Percentiles rank a stretch among this genome's conserved stretches.
These are phyloP conservation scores for Blera fallax DNA, from an alignment of 2,888 invertebrate genomes.

Conservation along the genomic window DNA sequence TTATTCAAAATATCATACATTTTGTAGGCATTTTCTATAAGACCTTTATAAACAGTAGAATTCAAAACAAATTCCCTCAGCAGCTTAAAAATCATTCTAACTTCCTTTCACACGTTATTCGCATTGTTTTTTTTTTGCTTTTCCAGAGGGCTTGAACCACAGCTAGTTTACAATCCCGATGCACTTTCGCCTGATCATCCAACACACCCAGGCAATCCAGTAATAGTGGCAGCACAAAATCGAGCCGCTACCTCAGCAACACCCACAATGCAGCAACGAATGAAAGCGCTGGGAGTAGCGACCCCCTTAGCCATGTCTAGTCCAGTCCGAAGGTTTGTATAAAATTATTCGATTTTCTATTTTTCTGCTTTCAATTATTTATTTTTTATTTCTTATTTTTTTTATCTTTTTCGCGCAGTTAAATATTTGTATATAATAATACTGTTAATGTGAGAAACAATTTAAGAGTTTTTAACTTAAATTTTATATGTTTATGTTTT, in stretches of 20 bases:
- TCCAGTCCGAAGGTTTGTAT: conserved; percentile 89
- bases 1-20: too few species aligned
- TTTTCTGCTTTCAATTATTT: conserved; percentile 11
- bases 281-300: conserved; percentile 94
- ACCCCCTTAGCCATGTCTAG: conserved; percentile 94
- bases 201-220: conserved; percentile 78
- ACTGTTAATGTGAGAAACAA: conserved; percentile 20
- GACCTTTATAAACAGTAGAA: too few species aligned
- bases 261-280: conserved; percentile 94
- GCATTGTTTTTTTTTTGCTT: conserved; percentile 18
- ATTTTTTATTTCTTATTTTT: conserved; percentile 26
- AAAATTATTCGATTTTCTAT: neutral
- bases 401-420: conserved; percentile 50
- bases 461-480: conserved; percentile 13
- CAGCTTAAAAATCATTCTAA: too few species aligned
- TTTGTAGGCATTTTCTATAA: too few species aligned
- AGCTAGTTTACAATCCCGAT: conserved; percentile 85
- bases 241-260: conserved; percentile 84
- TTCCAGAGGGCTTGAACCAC: conserved; percentile 85
- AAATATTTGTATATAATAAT: conserved; percentile 46
- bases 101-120: neutral
- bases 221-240: conserved; percentile 82
- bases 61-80: too few species aligned
- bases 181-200: conserved; percentile 85
- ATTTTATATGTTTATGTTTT: neutral